These are phyloP conservation scores for Cerceris rybyensis DNA, from an alignment of 2,888 invertebrate species.

Conservation along the genomic window DNA sequence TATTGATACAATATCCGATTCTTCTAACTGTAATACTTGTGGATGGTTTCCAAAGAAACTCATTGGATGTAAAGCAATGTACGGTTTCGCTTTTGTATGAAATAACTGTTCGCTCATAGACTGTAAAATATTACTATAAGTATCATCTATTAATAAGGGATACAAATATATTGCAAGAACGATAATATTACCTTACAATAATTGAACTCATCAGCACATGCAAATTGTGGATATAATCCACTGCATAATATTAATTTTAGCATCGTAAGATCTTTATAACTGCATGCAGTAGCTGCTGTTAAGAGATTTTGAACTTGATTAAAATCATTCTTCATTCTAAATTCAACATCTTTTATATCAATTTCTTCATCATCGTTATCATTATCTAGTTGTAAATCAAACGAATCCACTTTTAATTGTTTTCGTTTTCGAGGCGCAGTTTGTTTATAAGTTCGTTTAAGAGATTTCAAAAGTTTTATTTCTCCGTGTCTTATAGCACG, in stretches of 20 bases:
- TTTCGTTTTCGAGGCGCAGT: conserved; percentile 88
- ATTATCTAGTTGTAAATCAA: conserved; percentile 86
- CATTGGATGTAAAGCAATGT: conserved; percentile 94
- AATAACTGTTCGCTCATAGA: conserved; percentile 90
- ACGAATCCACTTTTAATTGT: conserved; percentile 88
- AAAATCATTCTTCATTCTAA: conserved; percentile 90
- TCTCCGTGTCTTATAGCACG: conserved; percentile 94
- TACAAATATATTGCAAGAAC: not conserved
- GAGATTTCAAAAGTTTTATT: conserved; percentile 90
- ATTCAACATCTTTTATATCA: conserved; percentile 94
- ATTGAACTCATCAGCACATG: conserved; percentile 97
- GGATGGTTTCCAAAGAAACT: conserved; percentile 93
- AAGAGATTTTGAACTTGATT: conserved; percentile 87
- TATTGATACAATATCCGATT: conserved; percentile 87
- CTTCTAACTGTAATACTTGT: conserved; percentile 89
- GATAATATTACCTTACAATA: conserved; percentile 87
- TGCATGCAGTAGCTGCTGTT: conserved; percentile 85
- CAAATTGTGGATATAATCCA: conserved; percentile 97
- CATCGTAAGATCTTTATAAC: conserved; percentile 87
- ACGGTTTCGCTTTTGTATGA: conserved; percentile 94
- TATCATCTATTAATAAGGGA: conserved; percentile 2
- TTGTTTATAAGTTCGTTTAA: conserved; percentile 89
- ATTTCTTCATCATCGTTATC: conserved; percentile 84
- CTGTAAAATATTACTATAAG: conserved; percentile 80
- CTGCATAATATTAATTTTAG: conserved; percentile 93